Evolutionary conservation across 2,888 invertebrate genomes (phyloP), one percentile per base, ranked within the genome.

Genomic region (Oscheius sp.): DNA sequence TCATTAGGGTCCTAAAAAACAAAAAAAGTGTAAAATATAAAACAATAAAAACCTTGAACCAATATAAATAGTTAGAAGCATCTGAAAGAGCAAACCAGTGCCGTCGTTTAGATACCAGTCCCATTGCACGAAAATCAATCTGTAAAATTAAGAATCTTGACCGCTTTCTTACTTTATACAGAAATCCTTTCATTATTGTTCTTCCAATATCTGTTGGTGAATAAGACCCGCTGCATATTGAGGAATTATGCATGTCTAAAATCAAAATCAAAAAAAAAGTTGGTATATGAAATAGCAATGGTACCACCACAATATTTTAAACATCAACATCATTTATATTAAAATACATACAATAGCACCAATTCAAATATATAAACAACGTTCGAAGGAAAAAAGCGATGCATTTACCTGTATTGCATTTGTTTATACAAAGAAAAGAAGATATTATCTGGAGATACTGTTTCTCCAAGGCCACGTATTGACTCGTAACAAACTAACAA

Each of bases 51-150:
- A 65, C 54, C 61, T 75, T 69, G 57, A 72, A 84, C 83, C 83
- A 83, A 51, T 83, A 84, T n/a, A 84, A 68, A 49, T 77, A 79
- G 3, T 82, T 80, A 6, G 82, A 76, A 24, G 79, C 73, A 44
- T 74, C 74, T 22, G 81, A 75, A 3, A 82, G 68, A 8, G 81
- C 82, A 65, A 82, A 84, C 83, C 83, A 84, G 63, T 78, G 82
- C 26, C 74, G 63, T 20, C 77, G 69, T 9, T 75, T 68, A 17
- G 74, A 68, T 50, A 79, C 70, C n/a, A 77, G 57, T 3, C 79
- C 77, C 30, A 79, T 75, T 0, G 79, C 72, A 20, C 79, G 71
- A 1, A 70, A 62, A 61, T 79, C 79, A 20, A 79, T 70, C 79
- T 79, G 66, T 6, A 72, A 45, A 5, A 24, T 2, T n/a, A 33